phyloP scores from a whole-genome alignment of 2,888 invertebrate species.

The Cinara cedri region DNA sequence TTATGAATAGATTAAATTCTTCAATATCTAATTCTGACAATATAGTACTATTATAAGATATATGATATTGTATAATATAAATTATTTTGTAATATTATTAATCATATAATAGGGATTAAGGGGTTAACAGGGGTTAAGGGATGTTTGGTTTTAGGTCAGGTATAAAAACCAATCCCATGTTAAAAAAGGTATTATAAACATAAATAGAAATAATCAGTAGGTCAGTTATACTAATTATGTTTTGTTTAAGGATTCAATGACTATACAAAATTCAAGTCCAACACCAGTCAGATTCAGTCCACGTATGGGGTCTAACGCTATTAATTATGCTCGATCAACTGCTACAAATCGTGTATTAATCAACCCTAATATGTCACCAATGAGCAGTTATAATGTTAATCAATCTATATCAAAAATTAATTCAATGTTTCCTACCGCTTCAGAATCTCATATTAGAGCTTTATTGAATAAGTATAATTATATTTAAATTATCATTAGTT shows the following conservation, averaged over 20 bases:
- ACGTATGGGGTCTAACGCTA: constrained; percentile 64
- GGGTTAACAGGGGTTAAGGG: too few relatives aligned
- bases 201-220: too few relatives aligned
- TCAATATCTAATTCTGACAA: too few relatives aligned
- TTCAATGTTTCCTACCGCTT: constrained; percentile 88
- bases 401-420: constrained; percentile 79
- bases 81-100: too few relatives aligned
- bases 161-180: too few relatives aligned
- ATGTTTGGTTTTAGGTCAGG: too few relatives aligned
- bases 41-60: too few relatives aligned
- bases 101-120: too few relatives aligned
- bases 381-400: constrained; percentile 71
- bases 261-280: constrained; percentile 62
- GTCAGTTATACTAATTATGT: not conserved
- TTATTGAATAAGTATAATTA: constrained; percentile 83
- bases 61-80: too few relatives aligned
- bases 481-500: constrained; percentile 1
- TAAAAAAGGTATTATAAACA: too few relatives aligned
- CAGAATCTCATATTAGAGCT: constrained; percentile 85
- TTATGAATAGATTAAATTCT: too few relatives aligned
- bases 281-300: constrained; percentile 64
- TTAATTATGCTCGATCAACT: constrained; percentile 59
- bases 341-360: constrained; percentile 62
- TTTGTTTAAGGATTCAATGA: constrained; percentile 40
- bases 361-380: constrained; percentile 62